phyloP scores from a whole-genome alignment of 2,113 vertebrate species.

The Bos indicus region DNA sequence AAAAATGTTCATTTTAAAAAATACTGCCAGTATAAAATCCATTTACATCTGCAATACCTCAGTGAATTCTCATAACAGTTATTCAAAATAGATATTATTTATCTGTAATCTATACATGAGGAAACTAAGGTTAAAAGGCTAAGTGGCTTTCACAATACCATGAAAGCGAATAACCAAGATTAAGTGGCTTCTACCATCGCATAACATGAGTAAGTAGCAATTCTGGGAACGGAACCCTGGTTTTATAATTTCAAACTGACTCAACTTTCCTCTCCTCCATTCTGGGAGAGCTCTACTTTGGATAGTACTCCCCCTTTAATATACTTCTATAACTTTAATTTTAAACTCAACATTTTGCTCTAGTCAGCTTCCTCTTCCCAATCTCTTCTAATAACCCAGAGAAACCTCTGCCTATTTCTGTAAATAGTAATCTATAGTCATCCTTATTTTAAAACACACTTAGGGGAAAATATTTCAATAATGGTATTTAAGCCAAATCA shows the following conservation, averaged over 20 bases:
- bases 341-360: neutral
- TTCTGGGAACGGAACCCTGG: slow-evolving; percentile 46
- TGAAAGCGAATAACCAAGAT: neutral
- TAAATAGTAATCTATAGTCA: neutral
- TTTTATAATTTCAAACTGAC: slow-evolving; percentile 35
- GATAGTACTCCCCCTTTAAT: neutral
- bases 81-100: slow-evolving; percentile 49
- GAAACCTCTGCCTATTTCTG: neutral
- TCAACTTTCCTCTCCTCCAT: neutral
- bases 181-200: slow-evolving; percentile 34
- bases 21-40: neutral
- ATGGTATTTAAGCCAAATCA: neutral
- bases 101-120: slow-evolving; percentile 55
- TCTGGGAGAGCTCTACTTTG: neutral
- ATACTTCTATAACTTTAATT: neutral
- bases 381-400: neutral
- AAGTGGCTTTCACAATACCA: slow-evolving; percentile 55
- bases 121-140: slow-evolving; percentile 50
- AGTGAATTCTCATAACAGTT: slow-evolving; percentile 34
- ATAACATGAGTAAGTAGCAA: slow-evolving; percentile 5
- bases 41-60: neutral
- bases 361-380: neutral
- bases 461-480: neutral
- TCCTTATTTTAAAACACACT: neutral
- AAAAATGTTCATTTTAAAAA: neutral